A percentile compares a stretch with the other conserved stretches of the same genome.
Conservation (phyloP, 2,113 vertebrate genomes). For the Addax nasomaculatus region DNA sequence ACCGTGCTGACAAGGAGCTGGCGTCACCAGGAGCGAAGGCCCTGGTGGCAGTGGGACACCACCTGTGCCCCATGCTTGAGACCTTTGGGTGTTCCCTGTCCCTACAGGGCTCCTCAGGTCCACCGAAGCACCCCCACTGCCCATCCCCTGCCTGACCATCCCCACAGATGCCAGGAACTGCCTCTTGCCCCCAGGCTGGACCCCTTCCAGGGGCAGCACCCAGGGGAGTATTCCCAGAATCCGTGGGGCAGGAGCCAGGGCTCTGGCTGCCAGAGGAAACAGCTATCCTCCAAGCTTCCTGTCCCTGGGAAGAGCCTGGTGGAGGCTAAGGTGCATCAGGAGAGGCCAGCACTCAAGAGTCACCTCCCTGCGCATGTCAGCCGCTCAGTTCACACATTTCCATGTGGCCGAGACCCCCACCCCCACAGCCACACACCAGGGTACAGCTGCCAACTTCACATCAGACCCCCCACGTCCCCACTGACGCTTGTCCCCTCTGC, state of each 20-base stretch:
- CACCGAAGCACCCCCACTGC: no score
- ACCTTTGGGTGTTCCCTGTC: neutral
- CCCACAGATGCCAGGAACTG: neutral
- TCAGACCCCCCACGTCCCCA: neutral
- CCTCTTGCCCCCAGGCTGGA: neutral
- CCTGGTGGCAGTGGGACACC: neutral
- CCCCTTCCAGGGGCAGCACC: neutral
- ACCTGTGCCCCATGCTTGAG: neutral
- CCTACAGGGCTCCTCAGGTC: neutral
- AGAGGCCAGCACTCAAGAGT: neutral
- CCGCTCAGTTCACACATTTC: neutral
- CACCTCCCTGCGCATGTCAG: neutral
- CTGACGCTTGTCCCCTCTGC: neutral
- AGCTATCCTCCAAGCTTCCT: neutral
- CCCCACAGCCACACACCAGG: neutral
- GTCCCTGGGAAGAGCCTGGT: neutral
- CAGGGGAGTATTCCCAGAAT: neutral
- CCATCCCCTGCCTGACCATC: neutral
- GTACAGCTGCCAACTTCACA: neutral
- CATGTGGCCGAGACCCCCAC: neutral
- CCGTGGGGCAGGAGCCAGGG: neutral
- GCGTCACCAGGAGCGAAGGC: constrained; percentile 19
- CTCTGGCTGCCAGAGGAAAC: neutral
- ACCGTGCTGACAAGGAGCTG: neutral
- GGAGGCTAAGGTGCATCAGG: neutral